Evolutionary conservation across 2,113 vertebrate species (phyloP), one percentile per base, ranked within the genome.

Genomic region (Numida meleagris): DNA sequence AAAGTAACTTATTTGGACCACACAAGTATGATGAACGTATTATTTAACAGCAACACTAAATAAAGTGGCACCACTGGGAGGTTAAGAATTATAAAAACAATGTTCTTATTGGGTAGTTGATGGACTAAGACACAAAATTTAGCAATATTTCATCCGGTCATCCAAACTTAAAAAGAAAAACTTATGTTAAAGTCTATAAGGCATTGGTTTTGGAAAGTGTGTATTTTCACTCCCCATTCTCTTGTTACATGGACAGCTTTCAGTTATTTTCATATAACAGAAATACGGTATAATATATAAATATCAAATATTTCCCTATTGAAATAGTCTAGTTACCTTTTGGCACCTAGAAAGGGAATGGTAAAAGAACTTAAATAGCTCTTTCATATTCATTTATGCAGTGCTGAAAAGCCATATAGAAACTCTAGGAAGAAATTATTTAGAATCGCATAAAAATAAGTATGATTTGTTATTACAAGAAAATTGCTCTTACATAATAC

Each of bases 1-100:
- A 92, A 96, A 94, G 81, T 71, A 76, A 81, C 83, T 93, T 58
- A 66, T 81, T 88, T 77, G 95, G 96, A 97, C 95, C 96, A 96
- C 88, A 76, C 94, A 95, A 91, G 72, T 93, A 82, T 67, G 66
- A 86, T 87, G 68, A 91, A 29, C 38, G 36, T 88, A 92, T 92
- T 94, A 78, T 78, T 85, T 97, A 97, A 90, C 55, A 92, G 73
- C 89, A 96, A 76, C 70, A 73, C 40, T 73, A 90, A 82, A 86
- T 89, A 77, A 82, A 88, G 76, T 88, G 87, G 80, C 70, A 88
- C 72, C 92, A 62, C 53, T 90, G 90, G 92, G 90, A 87, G 71
- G 90, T 96, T 68, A 91, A 81, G 73, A 89, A 88, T 87, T 62
- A 72, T 33, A 80, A 93, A 70, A 89, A 71, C 23, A n/a, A 67